Evolutionary conservation across 2,113 vertebrate species (phyloP).

Genomic region (Perca flavescens): DNA sequence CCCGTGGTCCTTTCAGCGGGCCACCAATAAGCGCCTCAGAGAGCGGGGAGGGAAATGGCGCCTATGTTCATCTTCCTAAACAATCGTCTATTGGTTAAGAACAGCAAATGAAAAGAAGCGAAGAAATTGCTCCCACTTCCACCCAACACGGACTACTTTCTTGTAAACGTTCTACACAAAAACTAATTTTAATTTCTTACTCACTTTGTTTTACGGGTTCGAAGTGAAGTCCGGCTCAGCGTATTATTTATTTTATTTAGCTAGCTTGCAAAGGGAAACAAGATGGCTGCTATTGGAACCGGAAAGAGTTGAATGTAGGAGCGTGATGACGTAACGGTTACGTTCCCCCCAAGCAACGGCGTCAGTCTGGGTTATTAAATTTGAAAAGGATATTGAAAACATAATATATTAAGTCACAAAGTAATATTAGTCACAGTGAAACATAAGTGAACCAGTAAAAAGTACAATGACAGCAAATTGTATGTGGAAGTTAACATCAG

Average conservation of each 20-base stretch:
- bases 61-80: constrained; percentile 88
- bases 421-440: not conserved
- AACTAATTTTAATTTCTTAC: constrained; percentile 65
- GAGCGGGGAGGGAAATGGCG: constrained; percentile 89
- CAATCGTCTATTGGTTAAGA: constrained; percentile 88
- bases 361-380: not conserved
- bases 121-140: constrained; percentile 50
- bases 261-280: constrained; percentile 83
- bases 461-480: not conserved
- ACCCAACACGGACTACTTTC: constrained; percentile 16
- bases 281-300: constrained; percentile 86
- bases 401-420: not conserved
- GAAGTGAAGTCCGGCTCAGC: constrained; percentile 80
- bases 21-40: constrained; percentile 90
- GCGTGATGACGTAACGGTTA: constrained; percentile 58
- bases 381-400: not conserved
- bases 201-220: constrained; percentile 82
- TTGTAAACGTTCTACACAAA: not conserved
- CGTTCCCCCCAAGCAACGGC: not conserved
- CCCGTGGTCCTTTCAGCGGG: constrained; percentile 83
- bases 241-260: constrained; percentile 88
- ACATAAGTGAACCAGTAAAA: not conserved
- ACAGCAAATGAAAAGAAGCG: constrained; percentile 78
- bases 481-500: not conserved
- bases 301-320: constrained; percentile 76